Percentiles rank a stretch among this genome's conserved stretches.
phyloP scores from a whole-genome alignment of 1,140 invertebrate genomes.

The Asobara japonica region DNA sequence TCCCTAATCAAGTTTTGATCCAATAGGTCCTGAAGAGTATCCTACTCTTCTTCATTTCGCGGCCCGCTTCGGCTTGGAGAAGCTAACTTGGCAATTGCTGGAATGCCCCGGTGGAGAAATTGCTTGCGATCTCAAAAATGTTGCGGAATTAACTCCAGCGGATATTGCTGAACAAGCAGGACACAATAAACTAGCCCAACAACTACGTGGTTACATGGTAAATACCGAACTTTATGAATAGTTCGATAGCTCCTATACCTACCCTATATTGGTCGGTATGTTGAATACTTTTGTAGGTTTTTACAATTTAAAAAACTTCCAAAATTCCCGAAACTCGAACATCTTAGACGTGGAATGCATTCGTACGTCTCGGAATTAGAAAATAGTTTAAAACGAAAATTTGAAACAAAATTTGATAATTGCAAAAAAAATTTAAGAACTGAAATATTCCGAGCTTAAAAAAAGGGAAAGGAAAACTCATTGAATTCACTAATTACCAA shows the following conservation, averaged over 20 bases:
- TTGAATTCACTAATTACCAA: neutral
- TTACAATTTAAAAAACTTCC: too few relatives aligned
- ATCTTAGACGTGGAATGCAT: too few relatives aligned
- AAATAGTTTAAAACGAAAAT: too few relatives aligned
- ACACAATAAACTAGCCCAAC: constrained; percentile 75
- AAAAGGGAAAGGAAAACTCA: too few relatives aligned
- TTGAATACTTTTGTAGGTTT: too few relatives aligned
- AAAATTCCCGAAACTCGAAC: too few relatives aligned
- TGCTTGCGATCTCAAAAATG: constrained; percentile 81
- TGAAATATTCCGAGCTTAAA: too few relatives aligned
- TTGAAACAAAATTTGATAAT: too few relatives aligned
- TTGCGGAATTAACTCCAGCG: constrained; percentile 80
- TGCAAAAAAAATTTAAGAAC: too few relatives aligned
- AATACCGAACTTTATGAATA: constrained; percentile 38
- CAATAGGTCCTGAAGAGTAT: constrained; percentile 80
- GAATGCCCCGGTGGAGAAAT: constrained; percentile 85
- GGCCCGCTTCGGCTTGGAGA: constrained; percentile 84
- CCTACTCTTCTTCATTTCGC: constrained; percentile 90
- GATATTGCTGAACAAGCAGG: constrained; percentile 81
- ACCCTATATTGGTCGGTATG: too few relatives aligned
- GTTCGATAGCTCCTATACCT: neutral
- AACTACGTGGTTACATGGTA: constrained; percentile 81
- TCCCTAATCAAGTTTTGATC: constrained; percentile 9
- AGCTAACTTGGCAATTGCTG: constrained; percentile 81
- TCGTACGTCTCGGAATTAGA: too few relatives aligned